A percentile compares a stretch with the other conserved stretches of the same genome.
Conservation (phyloP, 2,113 vertebrate species). For the Phyllostomus discolor region DNA sequence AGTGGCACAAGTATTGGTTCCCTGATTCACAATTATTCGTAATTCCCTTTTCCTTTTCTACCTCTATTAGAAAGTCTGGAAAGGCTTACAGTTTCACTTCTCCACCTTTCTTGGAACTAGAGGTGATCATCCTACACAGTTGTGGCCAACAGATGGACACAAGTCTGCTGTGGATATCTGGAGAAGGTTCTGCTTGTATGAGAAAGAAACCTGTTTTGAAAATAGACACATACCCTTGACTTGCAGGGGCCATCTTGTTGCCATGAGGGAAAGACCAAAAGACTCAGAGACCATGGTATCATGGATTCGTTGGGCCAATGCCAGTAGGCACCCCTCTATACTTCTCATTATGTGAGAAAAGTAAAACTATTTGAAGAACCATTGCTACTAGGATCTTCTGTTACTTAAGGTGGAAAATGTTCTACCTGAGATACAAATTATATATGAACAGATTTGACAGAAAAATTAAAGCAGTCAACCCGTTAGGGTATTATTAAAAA, state of each 20-base stretch:
- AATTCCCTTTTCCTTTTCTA: not conserved
- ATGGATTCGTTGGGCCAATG: not conserved
- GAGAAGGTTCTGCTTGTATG: not conserved
- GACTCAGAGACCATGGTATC: not conserved
- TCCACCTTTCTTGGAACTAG: not conserved
- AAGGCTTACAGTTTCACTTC: not conserved
- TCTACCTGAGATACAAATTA: not conserved
- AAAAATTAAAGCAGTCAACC: not conserved
- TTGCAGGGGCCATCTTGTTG: not conserved
- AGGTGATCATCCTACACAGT: not conserved
- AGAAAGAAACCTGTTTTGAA: not conserved
- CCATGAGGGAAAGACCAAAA: not conserved
- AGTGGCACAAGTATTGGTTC: not conserved
- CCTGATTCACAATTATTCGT: not conserved
- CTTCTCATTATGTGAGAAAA: not conserved
- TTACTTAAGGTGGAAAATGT: slow-evolving; percentile 5
- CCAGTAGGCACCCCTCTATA: not conserved
- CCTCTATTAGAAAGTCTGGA: not conserved
- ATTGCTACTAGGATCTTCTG: not conserved
- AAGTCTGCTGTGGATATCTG: not conserved
- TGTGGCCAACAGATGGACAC: not conserved
- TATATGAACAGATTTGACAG: not conserved
- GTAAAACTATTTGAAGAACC: not conserved
- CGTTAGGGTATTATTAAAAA: not conserved
- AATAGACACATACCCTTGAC: not conserved